Evolutionary conservation across 1,140 invertebrate species (phyloP), one percentile per base, ranked within the genome.

Genomic region (Neoseiulus cucumeris): DNA sequence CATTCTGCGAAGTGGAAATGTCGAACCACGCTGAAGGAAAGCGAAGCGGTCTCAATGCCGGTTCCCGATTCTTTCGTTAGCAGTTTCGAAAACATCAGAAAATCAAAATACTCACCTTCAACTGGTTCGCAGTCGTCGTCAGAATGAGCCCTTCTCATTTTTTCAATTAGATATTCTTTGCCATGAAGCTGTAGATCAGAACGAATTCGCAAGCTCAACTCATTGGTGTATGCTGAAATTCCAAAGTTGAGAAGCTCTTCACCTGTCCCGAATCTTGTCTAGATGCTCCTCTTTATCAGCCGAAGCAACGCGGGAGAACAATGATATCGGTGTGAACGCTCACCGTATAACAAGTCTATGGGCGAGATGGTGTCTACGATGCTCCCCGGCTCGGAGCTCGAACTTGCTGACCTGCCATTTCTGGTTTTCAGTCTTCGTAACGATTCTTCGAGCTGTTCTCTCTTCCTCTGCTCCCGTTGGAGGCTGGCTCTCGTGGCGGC

Each of bases 1-100:
- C 12, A 29, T 33, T 33, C 14, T 33, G 22, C 6, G 14, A 29
- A 25, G 51, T 25, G 2, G 51, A 59, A 4, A 59, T 33, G 6
- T 59, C 51, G 25, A 59, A 59, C 51, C 51, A 59, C 17, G 25
- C 51, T 59, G 51, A 59, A 59, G 51, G 22, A 59, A 59, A 28
- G 25, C 14, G 5, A 7, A 47, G 28, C 4, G 14, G 18, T 5
- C 4, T 47, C 28, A 28, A 5, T 14, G 4, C 45, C 4, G 28
- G 4, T 14, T 28, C 4, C 45, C 12, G n/a, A 12, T 44, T n/a
- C 18, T 47, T 47, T 14, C 18, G 14, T 47, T 7, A 20, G 45
- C 28, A 22, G 7, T 22, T 7, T 22, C 45, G 14, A 6, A 22
- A 20, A 4, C 7, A 5, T 20, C 45, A 4, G 45, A 5, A 4